Evolutionary conservation across 2,888 invertebrate genomes (phyloP), one percentile per base, ranked within the genome.

Genomic region (Caenorhabditis sp.): DNA sequence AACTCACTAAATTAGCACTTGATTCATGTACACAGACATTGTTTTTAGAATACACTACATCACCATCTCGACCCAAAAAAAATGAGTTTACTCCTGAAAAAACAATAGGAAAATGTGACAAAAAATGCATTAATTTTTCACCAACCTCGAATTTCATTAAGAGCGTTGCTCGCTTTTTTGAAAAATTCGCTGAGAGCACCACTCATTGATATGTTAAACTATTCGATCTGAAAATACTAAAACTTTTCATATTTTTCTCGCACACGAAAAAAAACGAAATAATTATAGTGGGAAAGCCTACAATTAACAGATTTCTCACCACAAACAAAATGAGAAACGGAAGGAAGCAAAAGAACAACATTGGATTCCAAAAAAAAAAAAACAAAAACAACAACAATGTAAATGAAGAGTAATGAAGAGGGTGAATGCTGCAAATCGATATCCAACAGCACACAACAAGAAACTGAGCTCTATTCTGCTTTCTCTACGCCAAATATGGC

Each of bases 1-100:
- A 14, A 52, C 71, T 64, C 63, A 76, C 81, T 65, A 61, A 66
- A 57, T 75, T 74, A 14, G 66, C 69, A 52, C 60, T 65, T 56
- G 95, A 94, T 7, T 95, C 95, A 90, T 97, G 96, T 57, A 97
- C 95, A 89, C 96, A 97, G 43, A 97, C 95, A 89, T 97, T 96
- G 89, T 97, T 97, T 90, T 96, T 97, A 67, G 90, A 90, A 83
- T 88, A 91, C 58, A 90, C 89, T 20, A 90, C 89, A 81, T 91
- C 91, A 14, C 90, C 90, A 82, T 90, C 90, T 36, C 89, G 82
- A 31, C 87, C 87, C 53, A 84, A 67, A 64, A 87, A 85, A 64
- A 81, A 81, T 38, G 83, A 85, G 67, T 80, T 80, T 25, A 67
- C 77, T 36, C 85, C 86, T 86, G 71, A 25, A 58, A 23, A 4